Evolutionary conservation across 1,140 invertebrate species (phyloP), one percentile per base, ranked within the genome.

Genomic region (Bactericera cockerelli): DNA sequence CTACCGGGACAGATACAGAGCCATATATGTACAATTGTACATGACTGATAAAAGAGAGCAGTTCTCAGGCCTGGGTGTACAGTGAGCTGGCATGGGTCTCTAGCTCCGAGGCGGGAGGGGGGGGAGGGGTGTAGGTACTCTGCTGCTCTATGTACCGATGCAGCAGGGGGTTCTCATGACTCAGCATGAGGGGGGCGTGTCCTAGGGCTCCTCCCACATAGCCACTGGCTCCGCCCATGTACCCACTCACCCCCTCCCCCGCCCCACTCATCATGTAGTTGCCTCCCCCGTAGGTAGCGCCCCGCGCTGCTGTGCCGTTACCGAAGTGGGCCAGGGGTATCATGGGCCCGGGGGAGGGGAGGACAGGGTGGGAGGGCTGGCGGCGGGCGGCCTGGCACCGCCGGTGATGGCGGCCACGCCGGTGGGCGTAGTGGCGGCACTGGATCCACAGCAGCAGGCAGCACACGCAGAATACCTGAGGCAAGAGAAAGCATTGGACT

Each of bases 401-500:
- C n/a, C 42, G 42, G 19, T 22, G 42, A 13, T 13, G 28, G 28
- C 28, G 28, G n/a, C n/a, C n/a, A n/a, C n/a, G n/a, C 3, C 42
- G 42, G 42, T 49, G 6, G n/a, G n/a, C 22, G 22, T 49, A 49
- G 19, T 49, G 42, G 22, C 22, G 42, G 22, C 42, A 49, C 22
- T 49, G 42, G 22, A 49, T 49, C 42, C 42, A 49, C n/a, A 49
- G 42, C n/a, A 49, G 42, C n/a, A 49, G 22, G 22, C 42, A 49
- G 22, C 42, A 49, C 42, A 49, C 42, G 42, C n/a, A 49, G 42
- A 49, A 49, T 49, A 49, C 28, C 28, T 31, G 28, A n/a, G n/a
- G n/a, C n/a, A n/a, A n/a, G n/a, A n/a, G n/a, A n/a, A n/a, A n/a
- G n/a, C n/a, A n/a, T n/a, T n/a, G n/a, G n/a, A n/a, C n/a, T n/a